Evolutionary conservation across 2,888 invertebrate species (phyloP).

Genomic region (Octodonta nipae): DNA sequence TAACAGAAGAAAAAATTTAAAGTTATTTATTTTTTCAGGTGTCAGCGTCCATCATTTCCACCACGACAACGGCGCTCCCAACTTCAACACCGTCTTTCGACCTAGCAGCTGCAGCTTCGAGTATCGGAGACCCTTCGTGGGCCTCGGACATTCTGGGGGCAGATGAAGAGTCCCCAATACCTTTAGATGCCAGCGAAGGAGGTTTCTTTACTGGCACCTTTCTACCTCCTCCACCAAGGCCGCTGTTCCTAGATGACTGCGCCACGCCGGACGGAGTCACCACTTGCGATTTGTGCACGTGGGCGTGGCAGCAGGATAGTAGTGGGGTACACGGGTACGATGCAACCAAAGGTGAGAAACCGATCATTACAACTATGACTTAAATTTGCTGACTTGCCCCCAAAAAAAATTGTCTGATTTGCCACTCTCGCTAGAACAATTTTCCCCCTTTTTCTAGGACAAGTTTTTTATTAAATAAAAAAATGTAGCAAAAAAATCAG

Average conservation of each 20-base stretch:
- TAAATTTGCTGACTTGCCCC: too few species aligned
- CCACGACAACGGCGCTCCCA: constrained; percentile 12
- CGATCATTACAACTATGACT: too few species aligned
- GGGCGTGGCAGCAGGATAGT: constrained; percentile 50
- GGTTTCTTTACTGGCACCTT: constrained; percentile 38
- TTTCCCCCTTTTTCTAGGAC: too few species aligned
- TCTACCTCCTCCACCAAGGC: constrained; percentile 55
- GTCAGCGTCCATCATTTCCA: constrained; percentile 16
- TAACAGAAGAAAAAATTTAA: too few species aligned
- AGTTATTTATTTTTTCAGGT: constrained; percentile 21
- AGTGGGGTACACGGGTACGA: constrained; percentile 34
- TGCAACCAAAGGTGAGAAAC: constrained; percentile 47
- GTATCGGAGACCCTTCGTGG: too few species aligned
- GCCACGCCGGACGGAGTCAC: constrained; percentile 54
- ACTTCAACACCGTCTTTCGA: constrained; percentile 17
- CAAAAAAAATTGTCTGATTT: too few species aligned
- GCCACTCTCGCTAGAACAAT: too few species aligned
- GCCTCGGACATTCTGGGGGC: too few species aligned
- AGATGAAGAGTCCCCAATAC: constrained; percentile 22
- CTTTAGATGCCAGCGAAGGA: constrained; percentile 29
- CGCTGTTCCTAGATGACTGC: constrained; percentile 50
- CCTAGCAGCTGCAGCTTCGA: constrained; percentile 14
- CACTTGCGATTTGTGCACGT: constrained; percentile 60
- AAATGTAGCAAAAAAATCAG: too few species aligned
- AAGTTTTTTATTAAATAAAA: too few species aligned